These are phyloP conservation scores for Stegastes partitus DNA, from an alignment of 2,113 vertebrate genomes.

Conservation along the genomic window DNA sequence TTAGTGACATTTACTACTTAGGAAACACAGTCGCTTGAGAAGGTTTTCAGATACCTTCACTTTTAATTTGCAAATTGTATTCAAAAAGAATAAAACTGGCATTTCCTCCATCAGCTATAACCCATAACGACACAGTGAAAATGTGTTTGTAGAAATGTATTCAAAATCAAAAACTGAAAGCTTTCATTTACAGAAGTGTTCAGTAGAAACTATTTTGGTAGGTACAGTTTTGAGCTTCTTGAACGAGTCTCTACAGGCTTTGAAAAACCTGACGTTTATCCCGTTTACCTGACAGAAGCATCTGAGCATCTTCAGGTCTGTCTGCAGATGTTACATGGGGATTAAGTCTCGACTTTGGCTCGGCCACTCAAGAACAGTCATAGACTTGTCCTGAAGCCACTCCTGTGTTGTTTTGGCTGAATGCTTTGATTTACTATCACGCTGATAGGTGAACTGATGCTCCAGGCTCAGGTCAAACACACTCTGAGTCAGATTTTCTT, in stretches of 20 bases:
- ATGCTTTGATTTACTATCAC: background rate
- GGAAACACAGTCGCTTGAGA: too few relatives aligned
- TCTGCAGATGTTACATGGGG: background rate
- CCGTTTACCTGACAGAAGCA: background rate
- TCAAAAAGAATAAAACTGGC: too few relatives aligned
- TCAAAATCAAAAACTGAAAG: too few relatives aligned
- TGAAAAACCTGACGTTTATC: background rate
- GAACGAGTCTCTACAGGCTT: background rate
- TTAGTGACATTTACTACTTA: too few relatives aligned
- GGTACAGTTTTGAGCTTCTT: background rate
- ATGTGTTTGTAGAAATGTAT: too few relatives aligned
- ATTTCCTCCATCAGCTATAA: too few relatives aligned
- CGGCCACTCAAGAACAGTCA: background rate
- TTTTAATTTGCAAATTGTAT: too few relatives aligned
- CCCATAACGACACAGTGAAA: too few relatives aligned
- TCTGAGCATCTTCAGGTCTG: background rate
- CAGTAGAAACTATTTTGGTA: background rate
- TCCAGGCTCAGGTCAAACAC: background rate
- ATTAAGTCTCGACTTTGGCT: background rate
- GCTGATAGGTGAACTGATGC: background rate
- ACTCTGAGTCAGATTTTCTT: background rate
- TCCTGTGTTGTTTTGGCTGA: background rate
- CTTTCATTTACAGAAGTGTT: background rate
- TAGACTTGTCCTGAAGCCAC: background rate
- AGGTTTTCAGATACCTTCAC: too few relatives aligned